Conservation (phyloP, 2,113 vertebrate species). For the Urocitellus parryii region DNA sequence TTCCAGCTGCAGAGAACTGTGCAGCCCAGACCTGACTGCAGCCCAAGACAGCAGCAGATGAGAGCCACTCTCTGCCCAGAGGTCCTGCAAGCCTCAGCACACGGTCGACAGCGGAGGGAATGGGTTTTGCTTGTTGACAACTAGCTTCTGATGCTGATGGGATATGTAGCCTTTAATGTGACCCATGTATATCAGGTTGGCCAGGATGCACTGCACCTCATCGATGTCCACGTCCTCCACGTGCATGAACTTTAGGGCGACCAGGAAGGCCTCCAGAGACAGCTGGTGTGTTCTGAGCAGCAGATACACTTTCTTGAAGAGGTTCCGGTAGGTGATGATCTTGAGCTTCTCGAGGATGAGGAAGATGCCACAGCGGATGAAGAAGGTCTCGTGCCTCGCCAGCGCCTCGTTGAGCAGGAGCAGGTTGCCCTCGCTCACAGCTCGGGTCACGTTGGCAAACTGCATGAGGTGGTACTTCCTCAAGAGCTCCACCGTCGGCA, state of each 20-base stretch:
- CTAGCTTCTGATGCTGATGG: constrained; percentile 98
- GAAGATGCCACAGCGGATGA: constrained; percentile 99
- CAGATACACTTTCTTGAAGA: constrained; percentile 99
- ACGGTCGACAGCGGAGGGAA: constrained; percentile 95
- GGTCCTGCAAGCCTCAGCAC: constrained; percentile 84
- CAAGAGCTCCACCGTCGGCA: constrained; percentile 95
- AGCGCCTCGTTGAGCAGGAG: constrained; percentile 95
- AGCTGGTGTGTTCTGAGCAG: constrained; percentile 96
- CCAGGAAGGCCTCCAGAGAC: constrained; percentile 95
- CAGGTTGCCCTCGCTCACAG: constrained; percentile 97
- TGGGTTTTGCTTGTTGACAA: constrained; percentile 98
- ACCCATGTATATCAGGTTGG: constrained; percentile 98
- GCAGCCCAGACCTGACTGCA: too few relatives aligned
- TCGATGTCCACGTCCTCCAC: constrained; percentile 96
- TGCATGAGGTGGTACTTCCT: constrained; percentile 98
- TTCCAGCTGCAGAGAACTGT: too few relatives aligned
- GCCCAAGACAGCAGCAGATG: too few relatives aligned
- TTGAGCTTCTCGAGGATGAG: constrained; percentile 99
- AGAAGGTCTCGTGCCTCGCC: constrained; percentile 96
- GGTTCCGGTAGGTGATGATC: constrained; percentile 98
- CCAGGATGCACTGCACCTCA: constrained; percentile 97
- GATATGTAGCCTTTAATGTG: constrained; percentile 99
- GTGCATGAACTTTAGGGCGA: constrained; percentile 95
- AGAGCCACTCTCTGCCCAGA: too few relatives aligned
- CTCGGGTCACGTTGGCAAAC: constrained; percentile 96